phyloP scores from a whole-genome alignment of 2,797 vertebrate species.

The Uromys caudimaculatus region DNA sequence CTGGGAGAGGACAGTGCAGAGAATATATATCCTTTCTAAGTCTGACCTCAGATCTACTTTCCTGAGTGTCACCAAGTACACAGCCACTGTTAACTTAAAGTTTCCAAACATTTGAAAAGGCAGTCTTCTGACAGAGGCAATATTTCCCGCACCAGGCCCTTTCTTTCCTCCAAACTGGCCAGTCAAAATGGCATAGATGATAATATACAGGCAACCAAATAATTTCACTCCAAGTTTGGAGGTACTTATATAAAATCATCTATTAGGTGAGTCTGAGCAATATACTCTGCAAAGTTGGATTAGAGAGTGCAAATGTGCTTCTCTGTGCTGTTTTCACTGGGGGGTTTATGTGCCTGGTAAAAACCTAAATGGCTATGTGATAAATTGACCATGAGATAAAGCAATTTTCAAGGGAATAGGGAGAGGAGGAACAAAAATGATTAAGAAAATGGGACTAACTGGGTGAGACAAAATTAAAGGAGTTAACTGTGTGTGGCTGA shows the following conservation, averaged over 20 bases:
- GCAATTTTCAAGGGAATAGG: conserved; percentile 78
- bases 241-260: not conserved
- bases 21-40: no score
- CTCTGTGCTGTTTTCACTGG: conserved; percentile 59
- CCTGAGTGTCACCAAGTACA: not conserved
- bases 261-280: not conserved
- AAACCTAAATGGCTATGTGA: conserved; percentile 81
- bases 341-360: conserved; percentile 72
- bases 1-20: not conserved
- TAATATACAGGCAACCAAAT: not conserved
- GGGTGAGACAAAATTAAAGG: conserved; percentile 79
- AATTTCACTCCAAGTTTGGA: conserved; percentile 33
- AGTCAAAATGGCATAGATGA: not conserved
- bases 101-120: no score
- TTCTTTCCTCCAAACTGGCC: not conserved
- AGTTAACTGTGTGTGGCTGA: conserved; percentile 77
- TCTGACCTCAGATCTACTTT: not conserved
- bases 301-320: conserved; percentile 54
- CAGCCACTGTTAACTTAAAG: not conserved
- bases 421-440: conserved; percentile 79
- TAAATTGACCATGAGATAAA: conserved; percentile 83
- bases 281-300: not conserved
- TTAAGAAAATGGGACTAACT: conserved; percentile 81
- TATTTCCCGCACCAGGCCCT: not conserved
- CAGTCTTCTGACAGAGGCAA: not conserved